Base-by-base conservation (phyloP, 2,888 invertebrate species). In the Dicyrtoma fusca region DNA sequence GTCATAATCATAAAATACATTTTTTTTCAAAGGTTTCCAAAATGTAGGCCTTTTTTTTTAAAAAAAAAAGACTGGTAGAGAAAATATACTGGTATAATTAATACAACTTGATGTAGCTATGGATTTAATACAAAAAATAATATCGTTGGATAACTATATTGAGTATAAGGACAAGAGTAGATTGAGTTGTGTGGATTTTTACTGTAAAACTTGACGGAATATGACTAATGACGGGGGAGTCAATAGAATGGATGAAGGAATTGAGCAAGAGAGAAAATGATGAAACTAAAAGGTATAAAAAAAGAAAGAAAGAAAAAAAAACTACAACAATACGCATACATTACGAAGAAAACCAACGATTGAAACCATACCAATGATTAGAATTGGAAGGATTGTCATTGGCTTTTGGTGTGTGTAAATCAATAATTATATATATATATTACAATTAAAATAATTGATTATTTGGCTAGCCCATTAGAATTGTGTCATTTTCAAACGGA, bases 391-490 rank as follows among this genome's bases (percentile, higher is more conserved):
- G 34, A 34, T 34, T 8, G 34, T 34, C 34, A 34, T 34, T 34
- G 34, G 34, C 3, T 34, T 34, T 34, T 34, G 34, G 3, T 5
- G 8, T 5, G 34, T 34, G 53, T 53, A 2, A 53, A 53, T 49
- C 49, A 19, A 17, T 49, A 49, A 49, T 49, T 49, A 4, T 17
- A 17, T 19, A 17, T 53, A 21, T 10, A n/a, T 19, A 10, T 53
- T 53, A 10, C 21, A 17, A 17, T 17, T 53, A 53, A 49, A 49
- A 49, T 49, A 49, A 49, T 49, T 61, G 42, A 11, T 59, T 57
- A 64, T 71, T 73, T 63, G 75, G 72, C 75, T 76, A 76, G 75
- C 75, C 75, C 75, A 76, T 76, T 76, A 76, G 75, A 76, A 76
- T 71, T 63, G 69, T 66, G 64, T 74, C 49, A 57, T 65, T 34